Conservation (phyloP, 2,113 vertebrate genomes). For the Semicossyphus pulcher region DNA sequence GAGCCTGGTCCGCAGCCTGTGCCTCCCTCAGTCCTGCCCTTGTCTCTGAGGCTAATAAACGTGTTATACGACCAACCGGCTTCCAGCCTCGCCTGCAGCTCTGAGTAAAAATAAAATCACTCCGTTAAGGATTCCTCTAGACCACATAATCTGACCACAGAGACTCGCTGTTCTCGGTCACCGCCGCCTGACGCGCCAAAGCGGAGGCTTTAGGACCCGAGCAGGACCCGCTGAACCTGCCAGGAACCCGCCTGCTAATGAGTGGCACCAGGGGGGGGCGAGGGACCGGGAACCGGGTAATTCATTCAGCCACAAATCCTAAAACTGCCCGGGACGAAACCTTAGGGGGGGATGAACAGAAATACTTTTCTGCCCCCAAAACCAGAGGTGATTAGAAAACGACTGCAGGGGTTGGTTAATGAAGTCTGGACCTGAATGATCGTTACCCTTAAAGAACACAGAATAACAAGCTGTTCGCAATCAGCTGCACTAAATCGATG, state of each 20-base stretch:
- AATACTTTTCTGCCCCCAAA: not conserved
- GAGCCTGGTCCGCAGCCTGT: slow-evolving; percentile 24
- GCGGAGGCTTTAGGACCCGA: slow-evolving; percentile 39
- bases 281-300: not conserved
- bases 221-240: slow-evolving; percentile 51
- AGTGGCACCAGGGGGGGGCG: not conserved
- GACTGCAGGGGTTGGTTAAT: not conserved
- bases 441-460: not conserved
- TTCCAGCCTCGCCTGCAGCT: slow-evolving; percentile 55
- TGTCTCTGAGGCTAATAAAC: slow-evolving; percentile 72
- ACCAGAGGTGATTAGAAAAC: not conserved
- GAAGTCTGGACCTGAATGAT: not conserved
- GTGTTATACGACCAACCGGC: slow-evolving; percentile 66
- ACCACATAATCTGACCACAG: slow-evolving; percentile 76
- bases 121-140: slow-evolving; percentile 65
- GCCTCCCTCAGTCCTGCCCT: slow-evolving; percentile 49
- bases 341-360: not conserved
- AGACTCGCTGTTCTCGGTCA: slow-evolving; percentile 69
- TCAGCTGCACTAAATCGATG: not conserved
- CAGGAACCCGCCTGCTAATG: slow-evolving; percentile 63
- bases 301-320: slow-evolving; percentile 29
- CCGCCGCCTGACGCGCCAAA: slow-evolving; percentile 40
- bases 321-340: slow-evolving; percentile 9
- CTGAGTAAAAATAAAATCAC: slow-evolving; percentile 63
- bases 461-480: slow-evolving; percentile 19